Percentiles rank a stretch among this genome's conserved stretches.
phyloP scores from a whole-genome alignment of 2,797 vertebrate species.

The Macropus fuliginosus region DNA sequence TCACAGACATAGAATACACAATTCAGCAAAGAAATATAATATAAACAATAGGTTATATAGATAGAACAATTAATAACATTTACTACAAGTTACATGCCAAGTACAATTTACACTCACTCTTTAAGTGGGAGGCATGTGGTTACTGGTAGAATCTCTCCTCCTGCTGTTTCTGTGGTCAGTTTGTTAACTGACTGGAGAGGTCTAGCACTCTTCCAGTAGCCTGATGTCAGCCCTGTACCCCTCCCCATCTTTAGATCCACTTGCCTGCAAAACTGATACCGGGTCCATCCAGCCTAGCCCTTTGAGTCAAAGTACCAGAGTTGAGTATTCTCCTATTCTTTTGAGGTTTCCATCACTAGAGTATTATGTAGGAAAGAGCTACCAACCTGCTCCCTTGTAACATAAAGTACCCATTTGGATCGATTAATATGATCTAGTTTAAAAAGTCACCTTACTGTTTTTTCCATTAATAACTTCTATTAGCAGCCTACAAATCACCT shows the following conservation, averaged over 20 bases:
- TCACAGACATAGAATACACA: background rate
- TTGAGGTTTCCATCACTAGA: background rate
- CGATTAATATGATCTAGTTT: background rate
- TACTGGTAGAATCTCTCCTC: background rate
- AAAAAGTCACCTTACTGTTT: background rate
- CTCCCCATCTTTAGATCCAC: background rate
- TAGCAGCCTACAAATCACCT: conserved; percentile 38
- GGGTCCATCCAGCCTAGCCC: background rate
- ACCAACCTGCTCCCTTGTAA: background rate
- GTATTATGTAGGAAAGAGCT: background rate
- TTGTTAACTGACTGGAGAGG: background rate
- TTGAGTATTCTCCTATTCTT: background rate
- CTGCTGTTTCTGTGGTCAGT: background rate
- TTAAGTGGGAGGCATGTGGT: background rate
- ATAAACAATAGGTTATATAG: background rate
- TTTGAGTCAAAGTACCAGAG: background rate
- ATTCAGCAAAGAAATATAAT: background rate
- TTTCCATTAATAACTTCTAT: conserved; percentile 52
- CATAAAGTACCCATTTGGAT: background rate
- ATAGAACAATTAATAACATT: background rate
- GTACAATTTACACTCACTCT: background rate
- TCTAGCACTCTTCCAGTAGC: background rate
- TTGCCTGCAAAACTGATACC: background rate
- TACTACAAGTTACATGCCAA: background rate
- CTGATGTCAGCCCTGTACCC: background rate